Evolutionary conservation across 2,113 vertebrate species (phyloP), one percentile per base, ranked within the genome.

Genomic region (Lepidothrix coronata): DNA sequence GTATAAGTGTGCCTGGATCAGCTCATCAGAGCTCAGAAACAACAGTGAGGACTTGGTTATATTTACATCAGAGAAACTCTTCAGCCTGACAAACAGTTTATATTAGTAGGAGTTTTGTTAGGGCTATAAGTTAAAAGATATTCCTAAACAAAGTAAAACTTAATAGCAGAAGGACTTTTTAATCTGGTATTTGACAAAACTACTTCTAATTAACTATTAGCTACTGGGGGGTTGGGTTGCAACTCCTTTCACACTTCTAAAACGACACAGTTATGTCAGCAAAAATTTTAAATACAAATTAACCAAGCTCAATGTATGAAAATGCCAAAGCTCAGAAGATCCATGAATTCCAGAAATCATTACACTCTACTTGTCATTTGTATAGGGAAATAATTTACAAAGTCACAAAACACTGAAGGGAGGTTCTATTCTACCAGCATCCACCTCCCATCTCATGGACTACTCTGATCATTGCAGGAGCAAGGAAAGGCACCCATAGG

Each of bases 51-150:
- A 52, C 43, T 82, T 75, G 44, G 76, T 65, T 85, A 91, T 28
- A 57, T 55, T 95, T 79, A 28, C 20, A 90, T 31, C 72, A 72
- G 37, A 74, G 62, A 91, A 95, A 81, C 59, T 81, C 84, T 92
- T 81, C 49, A 92, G 77, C 39, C 57, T 85, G 77, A 94, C 83
- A 92, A 90, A 83, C 59, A 95, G 81, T 89, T 96, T 92, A 82
- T 58, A 72, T 61, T 68, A 92, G 74, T 48, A 65, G 14, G 16
- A 84, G 35, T 67, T 91, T 63, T 94, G 75, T 88, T 73, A 91
- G 9, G 18, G 12, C 49, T 82, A 0, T n/a, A 81, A 93, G 20
- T 70, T 85, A 83, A 88, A 92, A 70, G 21, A 93, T 46, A 57
- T 74, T 88, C 63, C 79, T 77, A 71, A 91, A 66, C 51, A 73